A percentile compares a stretch with the other conserved stretches of the same genome.
These are phyloP conservation scores for Podocnemis expansa DNA, from an alignment of 2,113 vertebrate genomes.

Conservation along the genomic window DNA sequence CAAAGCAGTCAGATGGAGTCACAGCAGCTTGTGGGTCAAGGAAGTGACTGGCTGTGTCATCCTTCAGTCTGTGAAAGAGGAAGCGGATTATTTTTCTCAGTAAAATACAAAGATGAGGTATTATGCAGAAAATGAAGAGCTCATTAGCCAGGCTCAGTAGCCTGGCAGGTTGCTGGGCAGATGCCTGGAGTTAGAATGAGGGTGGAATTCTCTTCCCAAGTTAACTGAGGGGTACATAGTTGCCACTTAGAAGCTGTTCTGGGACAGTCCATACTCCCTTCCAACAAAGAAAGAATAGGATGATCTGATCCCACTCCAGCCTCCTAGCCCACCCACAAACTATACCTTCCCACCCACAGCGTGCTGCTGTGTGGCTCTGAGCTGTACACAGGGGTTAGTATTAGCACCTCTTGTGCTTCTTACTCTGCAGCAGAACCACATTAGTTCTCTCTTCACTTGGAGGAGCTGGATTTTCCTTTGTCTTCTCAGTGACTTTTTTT, in stretches of 20 bases:
- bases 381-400: background rate
- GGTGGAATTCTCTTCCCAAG: background rate
- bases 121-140: background rate
- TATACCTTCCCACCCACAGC: background rate
- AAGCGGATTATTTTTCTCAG: slow-evolving; percentile 55
- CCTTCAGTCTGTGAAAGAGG: background rate
- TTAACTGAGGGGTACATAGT: background rate
- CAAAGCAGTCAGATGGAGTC: background rate
- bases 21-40: background rate
- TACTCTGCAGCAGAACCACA: background rate
- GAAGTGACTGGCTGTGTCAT: slow-evolving; percentile 13
- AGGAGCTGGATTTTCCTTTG: background rate
- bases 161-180: background rate
- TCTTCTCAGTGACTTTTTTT: too few species aligned
- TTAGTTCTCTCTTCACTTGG: background rate
- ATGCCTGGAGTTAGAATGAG: background rate
- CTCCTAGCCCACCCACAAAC: background rate
- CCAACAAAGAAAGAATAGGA: background rate
- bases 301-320: background rate
- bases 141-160: background rate
- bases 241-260: background rate
- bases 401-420: background rate
- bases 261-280: background rate
- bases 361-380: background rate
- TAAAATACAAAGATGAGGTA: background rate